These are phyloP conservation scores for Hypocryptadius cinnamomeus DNA, from an alignment of 2,113 vertebrate genomes.

Conservation along the genomic window DNA sequence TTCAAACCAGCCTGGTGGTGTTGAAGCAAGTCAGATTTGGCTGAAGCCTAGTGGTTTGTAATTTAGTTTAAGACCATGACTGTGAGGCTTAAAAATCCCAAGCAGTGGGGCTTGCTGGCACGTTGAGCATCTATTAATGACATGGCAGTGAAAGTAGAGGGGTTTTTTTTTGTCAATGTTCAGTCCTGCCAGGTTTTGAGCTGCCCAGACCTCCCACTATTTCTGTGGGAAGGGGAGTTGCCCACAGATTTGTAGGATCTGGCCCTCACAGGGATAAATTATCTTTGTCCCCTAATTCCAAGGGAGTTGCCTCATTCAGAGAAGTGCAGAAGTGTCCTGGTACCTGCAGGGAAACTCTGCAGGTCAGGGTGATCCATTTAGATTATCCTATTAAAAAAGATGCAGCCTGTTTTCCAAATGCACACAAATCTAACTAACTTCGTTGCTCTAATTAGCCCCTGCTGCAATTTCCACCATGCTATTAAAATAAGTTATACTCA, in stretches of 20 bases:
- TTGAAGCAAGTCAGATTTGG: constrained; percentile 17
- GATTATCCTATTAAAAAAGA: constrained; percentile 15
- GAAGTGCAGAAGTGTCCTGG: neutral
- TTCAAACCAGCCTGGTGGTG: constrained; percentile 40
- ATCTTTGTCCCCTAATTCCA: neutral
- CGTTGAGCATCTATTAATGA: neutral
- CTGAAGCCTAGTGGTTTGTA: constrained; percentile 10
- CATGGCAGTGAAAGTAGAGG: neutral
- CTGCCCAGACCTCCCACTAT: neutral
- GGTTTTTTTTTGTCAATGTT: neutral
- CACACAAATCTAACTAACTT: constrained; percentile 14
- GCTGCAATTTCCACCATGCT: constrained; percentile 29
- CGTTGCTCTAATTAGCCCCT: constrained; percentile 27
- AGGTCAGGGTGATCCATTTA: neutral
- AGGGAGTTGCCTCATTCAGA: rapidly evolving
- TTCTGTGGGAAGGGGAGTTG: neutral
- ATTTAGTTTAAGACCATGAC: constrained; percentile 26
- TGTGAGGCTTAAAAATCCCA: constrained; percentile 29
- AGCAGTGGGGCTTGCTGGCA: neutral
- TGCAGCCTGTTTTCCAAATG: constrained; percentile 17
- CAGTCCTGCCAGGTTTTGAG: neutral
- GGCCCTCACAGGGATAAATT: neutral
- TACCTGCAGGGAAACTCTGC: neutral
- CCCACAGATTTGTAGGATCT: neutral
- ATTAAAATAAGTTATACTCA: constrained; percentile 26